These are phyloP conservation scores for Malurus alboscapulatus DNA, from an alignment of 2,113 vertebrate species.

Conservation along the genomic window DNA sequence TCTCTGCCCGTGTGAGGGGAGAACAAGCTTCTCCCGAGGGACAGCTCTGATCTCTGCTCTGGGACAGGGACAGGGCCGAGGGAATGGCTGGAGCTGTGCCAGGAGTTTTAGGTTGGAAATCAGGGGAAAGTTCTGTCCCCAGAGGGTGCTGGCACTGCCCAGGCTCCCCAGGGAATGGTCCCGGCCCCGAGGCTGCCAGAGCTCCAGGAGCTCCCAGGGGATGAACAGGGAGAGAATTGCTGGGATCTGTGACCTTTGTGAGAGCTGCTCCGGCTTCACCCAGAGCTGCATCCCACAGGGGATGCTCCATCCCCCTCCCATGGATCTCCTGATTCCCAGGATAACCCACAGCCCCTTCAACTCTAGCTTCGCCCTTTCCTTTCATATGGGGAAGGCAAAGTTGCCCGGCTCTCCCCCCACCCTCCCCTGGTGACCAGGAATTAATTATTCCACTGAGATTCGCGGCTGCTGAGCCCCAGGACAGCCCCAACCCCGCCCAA, in stretches of 20 bases:
- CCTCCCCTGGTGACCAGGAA: not conserved
- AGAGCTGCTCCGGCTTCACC: not conserved
- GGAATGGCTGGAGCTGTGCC: not conserved
- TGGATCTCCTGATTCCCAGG: not conserved
- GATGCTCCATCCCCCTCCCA: not conserved
- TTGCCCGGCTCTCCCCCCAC: not conserved
- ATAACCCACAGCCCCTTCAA: not conserved
- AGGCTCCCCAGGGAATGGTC: not conserved
- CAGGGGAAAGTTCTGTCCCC: not conserved
- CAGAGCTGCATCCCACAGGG: not conserved
- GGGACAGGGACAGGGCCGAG: accelerated
- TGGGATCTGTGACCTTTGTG: not conserved
- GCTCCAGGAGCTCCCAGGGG: not conserved
- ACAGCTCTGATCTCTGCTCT: accelerated
- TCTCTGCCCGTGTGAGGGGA: not conserved
- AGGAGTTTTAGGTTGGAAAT: accelerated
- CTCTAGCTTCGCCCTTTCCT: not conserved
- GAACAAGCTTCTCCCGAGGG: not conserved
- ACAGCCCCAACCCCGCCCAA: not conserved
- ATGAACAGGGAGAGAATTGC: not conserved
- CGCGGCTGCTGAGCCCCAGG: not conserved
- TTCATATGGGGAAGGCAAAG: not conserved
- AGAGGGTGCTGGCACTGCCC: not conserved
- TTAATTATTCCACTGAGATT: accelerated
- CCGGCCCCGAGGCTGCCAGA: not conserved